Conservation (phyloP, 2,888 invertebrate genomes). For the Sycophila texana region DNA sequence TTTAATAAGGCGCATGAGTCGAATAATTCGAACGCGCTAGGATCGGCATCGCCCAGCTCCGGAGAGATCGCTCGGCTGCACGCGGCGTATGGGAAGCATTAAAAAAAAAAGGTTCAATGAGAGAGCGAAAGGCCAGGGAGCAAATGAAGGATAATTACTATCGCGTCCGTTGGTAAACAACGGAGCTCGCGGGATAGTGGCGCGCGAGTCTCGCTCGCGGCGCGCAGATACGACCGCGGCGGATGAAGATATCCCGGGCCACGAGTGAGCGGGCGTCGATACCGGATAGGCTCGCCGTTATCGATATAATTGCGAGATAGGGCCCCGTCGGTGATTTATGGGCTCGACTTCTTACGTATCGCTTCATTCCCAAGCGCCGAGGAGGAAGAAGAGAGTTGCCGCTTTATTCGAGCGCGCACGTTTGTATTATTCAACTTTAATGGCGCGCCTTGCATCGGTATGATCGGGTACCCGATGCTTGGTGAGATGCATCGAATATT, state of each 20-base stretch:
- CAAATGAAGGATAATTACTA: slow-evolving; percentile 62
- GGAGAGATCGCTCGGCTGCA: slow-evolving; percentile 7
- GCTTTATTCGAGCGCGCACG: slow-evolving; percentile 15
- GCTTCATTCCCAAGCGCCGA: slow-evolving; percentile 44
- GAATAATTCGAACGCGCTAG: not conserved
- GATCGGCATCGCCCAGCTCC: not conserved
- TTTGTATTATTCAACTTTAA: slow-evolving; percentile 29
- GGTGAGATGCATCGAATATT: not conserved
- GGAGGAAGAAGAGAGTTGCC: slow-evolving; percentile 1
- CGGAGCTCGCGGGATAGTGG: slow-evolving; percentile 50
- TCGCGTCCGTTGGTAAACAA: slow-evolving; percentile 52
- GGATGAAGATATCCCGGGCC: slow-evolving; percentile 65
- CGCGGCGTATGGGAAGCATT: not conserved
- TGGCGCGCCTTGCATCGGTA: slow-evolving; percentile 2
- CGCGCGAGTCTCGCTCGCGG: slow-evolving; percentile 27
- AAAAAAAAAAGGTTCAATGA: slow-evolving; percentile 7
- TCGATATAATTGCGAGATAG: slow-evolving; percentile 71
- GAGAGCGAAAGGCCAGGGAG: slow-evolving; percentile 47
- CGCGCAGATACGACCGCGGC: slow-evolving; percentile 40
- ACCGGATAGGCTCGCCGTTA: slow-evolving; percentile 66
- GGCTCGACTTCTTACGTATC: slow-evolving; percentile 58
- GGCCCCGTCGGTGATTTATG: slow-evolving; percentile 66
- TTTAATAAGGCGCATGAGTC: slow-evolving; percentile 33
- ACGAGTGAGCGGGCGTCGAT: slow-evolving; percentile 57
- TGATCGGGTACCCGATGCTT: not conserved